Percentiles rank a stretch among this genome's conserved stretches.
These are phyloP conservation scores for Semotilus atromaculatus DNA, from an alignment of 2,797 vertebrate species.

Conservation along the genomic window DNA sequence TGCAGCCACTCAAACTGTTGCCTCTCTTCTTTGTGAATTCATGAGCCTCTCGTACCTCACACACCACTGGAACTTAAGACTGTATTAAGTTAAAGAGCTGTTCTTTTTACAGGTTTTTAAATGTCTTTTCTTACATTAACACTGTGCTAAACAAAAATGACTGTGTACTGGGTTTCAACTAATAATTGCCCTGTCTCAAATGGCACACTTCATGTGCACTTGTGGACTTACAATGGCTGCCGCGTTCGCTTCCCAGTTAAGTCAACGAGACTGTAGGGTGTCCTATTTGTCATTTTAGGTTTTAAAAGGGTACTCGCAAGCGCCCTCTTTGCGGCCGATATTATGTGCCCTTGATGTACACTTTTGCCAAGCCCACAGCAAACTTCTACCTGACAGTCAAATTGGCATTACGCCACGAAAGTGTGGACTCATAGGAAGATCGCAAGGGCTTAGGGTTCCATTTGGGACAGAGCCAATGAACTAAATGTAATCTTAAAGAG, in stretches of 20 bases:
- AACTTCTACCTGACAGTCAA: neutral
- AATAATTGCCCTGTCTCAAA: neutral
- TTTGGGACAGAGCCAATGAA: neutral
- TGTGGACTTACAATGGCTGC: neutral
- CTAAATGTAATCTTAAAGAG: neutral
- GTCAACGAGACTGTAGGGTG: too few species aligned
- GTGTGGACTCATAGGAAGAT: neutral
- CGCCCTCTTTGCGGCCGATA: neutral
- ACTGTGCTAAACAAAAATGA: neutral
- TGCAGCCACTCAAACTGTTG: slow-evolving; percentile 29
- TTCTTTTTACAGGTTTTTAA: slow-evolving; percentile 5
- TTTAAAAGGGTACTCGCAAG: too few species aligned
- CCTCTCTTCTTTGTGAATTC: slow-evolving; percentile 19
- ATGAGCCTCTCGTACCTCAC: neutral
- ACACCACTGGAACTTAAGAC: slow-evolving; percentile 17
- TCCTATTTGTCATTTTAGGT: neutral
- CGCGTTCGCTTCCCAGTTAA: too few species aligned
- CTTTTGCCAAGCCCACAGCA: neutral
- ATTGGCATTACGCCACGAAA: neutral
- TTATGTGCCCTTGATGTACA: neutral
- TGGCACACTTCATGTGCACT: neutral
- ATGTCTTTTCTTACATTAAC: slow-evolving; percentile 7
- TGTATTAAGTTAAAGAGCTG: neutral
- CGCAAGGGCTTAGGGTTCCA: neutral
- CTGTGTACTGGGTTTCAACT: neutral